These are phyloP conservation scores for Scatophagus argus DNA, from an alignment of 2,113 vertebrate species.

Conservation along the genomic window DNA sequence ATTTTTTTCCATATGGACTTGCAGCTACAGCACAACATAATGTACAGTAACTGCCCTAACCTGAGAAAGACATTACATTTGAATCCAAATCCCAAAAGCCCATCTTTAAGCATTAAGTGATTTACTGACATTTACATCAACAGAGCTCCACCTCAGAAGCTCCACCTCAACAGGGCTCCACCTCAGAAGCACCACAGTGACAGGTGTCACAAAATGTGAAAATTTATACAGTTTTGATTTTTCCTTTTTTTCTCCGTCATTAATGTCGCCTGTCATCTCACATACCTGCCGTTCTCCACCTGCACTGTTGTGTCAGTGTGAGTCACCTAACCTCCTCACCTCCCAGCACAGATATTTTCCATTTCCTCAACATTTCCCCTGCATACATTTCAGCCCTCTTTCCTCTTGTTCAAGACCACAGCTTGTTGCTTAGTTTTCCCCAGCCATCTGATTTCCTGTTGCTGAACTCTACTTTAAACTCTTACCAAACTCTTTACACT, in stretches of 20 bases:
- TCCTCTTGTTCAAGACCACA: neutral
- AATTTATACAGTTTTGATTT: too few species aligned
- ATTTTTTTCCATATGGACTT: neutral
- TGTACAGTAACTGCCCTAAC: neutral
- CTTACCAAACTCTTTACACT: neutral
- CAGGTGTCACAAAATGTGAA: neutral
- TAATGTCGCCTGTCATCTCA: neutral
- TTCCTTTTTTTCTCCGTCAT: neutral
- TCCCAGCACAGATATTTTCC: neutral
- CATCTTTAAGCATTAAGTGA: neutral
- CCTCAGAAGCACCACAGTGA: neutral
- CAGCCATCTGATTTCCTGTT: neutral
- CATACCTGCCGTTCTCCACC: neutral
- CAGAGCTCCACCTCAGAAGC: neutral
- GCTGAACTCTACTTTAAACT: neutral
- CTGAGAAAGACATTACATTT: neutral
- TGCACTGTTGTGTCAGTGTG: neutral
- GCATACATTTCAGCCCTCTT: neutral
- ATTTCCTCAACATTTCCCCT: neutral
- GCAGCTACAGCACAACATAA: neutral
- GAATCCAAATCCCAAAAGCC: neutral
- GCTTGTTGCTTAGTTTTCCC: neutral
- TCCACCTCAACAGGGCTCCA: neutral
- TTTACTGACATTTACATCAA: neutral
- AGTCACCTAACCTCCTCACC: neutral